A percentile compares a stretch with the other conserved stretches of the same genome.
phyloP scores from a whole-genome alignment of 2,113 vertebrate genomes.

The Aptenodytes forsteri region DNA sequence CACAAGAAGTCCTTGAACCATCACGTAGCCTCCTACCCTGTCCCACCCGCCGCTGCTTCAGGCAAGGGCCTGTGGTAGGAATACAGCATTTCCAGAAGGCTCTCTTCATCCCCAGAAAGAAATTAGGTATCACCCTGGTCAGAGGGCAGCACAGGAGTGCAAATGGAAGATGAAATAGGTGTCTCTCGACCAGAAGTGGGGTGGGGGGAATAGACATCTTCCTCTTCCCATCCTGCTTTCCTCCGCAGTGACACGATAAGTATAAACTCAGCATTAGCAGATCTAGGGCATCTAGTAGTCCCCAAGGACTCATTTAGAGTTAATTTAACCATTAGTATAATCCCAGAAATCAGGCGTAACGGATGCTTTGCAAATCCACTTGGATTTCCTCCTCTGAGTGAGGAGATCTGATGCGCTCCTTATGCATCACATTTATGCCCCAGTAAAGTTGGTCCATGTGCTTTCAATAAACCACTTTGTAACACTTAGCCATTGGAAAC shows the following conservation, averaged over 20 bases:
- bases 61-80: not conserved
- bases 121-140: fast-evolving
- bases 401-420: not conserved
- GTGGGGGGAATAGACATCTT: not conserved
- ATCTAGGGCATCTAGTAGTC: not conserved
- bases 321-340: not conserved
- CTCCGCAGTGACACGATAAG: fast-evolving
- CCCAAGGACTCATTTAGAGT: not conserved
- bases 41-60: fast-evolving
- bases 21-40: not conserved
- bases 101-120: not conserved
- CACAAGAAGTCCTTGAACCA: not conserved
- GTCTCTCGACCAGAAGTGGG: no score
- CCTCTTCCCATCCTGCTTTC: not conserved
- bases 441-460: fast-evolving
- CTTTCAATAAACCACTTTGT: not conserved
- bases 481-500: not conserved
- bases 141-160: no score
- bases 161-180: not conserved
- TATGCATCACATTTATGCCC: fast-evolving
- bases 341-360: not conserved
- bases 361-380: not conserved
- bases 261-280: not conserved
- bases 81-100: not conserved
- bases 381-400: not conserved